These are phyloP conservation scores for Corapipo altera DNA, from an alignment of 2,113 vertebrate genomes.

Conservation along the genomic window DNA sequence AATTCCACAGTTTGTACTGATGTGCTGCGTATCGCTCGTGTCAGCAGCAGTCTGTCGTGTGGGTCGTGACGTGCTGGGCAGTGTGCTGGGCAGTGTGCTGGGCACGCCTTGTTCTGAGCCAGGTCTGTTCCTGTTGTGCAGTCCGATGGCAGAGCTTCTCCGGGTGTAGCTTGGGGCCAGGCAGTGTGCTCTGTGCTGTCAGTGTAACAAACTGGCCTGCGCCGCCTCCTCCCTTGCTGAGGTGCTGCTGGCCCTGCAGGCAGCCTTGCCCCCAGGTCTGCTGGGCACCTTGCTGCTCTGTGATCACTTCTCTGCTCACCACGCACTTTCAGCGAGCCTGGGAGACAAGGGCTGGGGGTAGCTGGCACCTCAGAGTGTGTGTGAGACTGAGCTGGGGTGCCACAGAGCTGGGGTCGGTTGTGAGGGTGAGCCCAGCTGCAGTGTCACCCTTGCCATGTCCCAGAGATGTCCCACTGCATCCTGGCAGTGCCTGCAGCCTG, in stretches of 20 bases:
- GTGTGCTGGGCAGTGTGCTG: neutral
- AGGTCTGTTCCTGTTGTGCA: neutral
- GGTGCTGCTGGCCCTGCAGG: neutral
- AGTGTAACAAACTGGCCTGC: neutral
- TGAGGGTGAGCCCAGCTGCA: neutral
- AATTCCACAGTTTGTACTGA: neutral
- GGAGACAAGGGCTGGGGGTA: neutral
- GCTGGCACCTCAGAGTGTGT: neutral
- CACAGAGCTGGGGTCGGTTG: neutral
- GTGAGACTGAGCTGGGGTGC: neutral
- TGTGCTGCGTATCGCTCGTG: neutral
- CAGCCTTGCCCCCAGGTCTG: neutral
- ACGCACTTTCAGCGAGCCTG: neutral
- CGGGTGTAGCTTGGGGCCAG: neutral
- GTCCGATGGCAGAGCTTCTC: neutral
- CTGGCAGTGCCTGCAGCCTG: neutral
- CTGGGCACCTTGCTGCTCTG: constrained; percentile 10
- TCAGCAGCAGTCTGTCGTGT: neutral
- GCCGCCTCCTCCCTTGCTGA: neutral
- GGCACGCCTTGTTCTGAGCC: neutral
- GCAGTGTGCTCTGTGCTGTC: neutral
- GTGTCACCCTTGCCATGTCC: neutral
- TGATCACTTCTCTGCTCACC: neutral
- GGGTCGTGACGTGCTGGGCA: neutral
- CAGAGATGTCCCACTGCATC: rapidly evolving